A percentile compares a stretch with the other conserved stretches of the same genome.
Conservation (phyloP, 1,140 invertebrate species). For the Musca vetustissima region DNA sequence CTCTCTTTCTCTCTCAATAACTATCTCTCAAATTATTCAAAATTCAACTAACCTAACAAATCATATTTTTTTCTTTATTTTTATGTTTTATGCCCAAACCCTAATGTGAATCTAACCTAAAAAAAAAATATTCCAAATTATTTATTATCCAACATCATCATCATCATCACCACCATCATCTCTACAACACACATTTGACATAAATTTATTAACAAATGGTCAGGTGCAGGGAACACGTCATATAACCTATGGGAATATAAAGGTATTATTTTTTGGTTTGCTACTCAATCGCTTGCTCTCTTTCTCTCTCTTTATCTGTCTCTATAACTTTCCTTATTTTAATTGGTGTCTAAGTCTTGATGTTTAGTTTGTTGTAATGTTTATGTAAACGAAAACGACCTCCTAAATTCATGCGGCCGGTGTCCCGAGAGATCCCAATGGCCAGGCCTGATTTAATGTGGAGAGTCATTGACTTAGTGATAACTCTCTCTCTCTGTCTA, state of each 20-base stretch:
- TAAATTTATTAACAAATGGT: too few species aligned
- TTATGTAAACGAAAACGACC: too few species aligned
- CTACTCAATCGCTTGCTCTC: slow-evolving; percentile 16
- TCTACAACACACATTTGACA: too few species aligned
- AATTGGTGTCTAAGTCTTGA: too few species aligned
- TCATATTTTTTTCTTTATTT: slow-evolving; percentile 26
- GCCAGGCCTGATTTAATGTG: too few species aligned
- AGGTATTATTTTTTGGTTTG: slow-evolving; percentile 55
- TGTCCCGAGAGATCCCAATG: too few species aligned
- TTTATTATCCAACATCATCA: slow-evolving; percentile 28
- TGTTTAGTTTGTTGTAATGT: too few species aligned
- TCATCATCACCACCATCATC: slow-evolving; percentile 32
- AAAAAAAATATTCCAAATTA: slow-evolving; percentile 27
- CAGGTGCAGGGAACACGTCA: slow-evolving; percentile 57
- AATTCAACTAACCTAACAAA: slow-evolving; percentile 17
- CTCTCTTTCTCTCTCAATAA: too few species aligned
- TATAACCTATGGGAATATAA: slow-evolving; percentile 56
- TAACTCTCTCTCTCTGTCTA: too few species aligned
- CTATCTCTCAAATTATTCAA: slow-evolving; percentile 19
- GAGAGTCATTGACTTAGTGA: background rate
- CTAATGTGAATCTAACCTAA: slow-evolving; percentile 29
- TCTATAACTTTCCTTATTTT: too few species aligned
- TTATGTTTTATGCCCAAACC: slow-evolving; percentile 28
- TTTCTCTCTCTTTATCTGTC: slow-evolving; percentile 8
- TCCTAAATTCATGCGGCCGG: too few species aligned